Evolutionary conservation across 1,140 invertebrate genomes (phyloP), one percentile per base, ranked within the genome.

Genomic region (Hylaeus anthracinus): DNA sequence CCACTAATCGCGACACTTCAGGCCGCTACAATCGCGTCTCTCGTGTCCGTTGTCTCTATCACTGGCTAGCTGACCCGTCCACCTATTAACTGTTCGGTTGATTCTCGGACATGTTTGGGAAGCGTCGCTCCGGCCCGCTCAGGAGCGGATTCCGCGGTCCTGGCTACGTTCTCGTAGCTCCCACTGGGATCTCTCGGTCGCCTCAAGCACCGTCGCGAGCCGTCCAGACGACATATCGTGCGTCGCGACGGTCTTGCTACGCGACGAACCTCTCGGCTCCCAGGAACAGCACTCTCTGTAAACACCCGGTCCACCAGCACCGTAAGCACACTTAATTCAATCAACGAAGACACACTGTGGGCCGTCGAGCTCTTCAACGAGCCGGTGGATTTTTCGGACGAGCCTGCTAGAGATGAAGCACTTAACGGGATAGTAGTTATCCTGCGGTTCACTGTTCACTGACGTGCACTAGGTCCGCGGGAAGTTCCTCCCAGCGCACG

Each of bases 191-290:
- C 72, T 65, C 58, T 45, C 81, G 71, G 70, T 63, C 63, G 37
- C 79, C 45, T 77, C 84, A 9, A 43, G 51, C 65, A n/a, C 39
- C 45, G 65, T 61, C n/a, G 73, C 43, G 12, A 60, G 45, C 12
- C n/a, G 58, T 14, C 45, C 64, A 48, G 72, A 64, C 78, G 83
- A 85, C 84, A 86, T 26, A 26, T 86, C 53, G 73, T 81, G 76
- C 82, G 72, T 72, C 60, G 8, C 12, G 66, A 15, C 53, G 45
- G 72, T 41, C 63, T 55, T 37, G 55, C 14, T 76, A 2, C 63
- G 26, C 51, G 43, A 48, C 56, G 41, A 45, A 8, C 15, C 56
- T 55, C n/a, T 43, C n/a, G 4, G 26, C 26, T 26, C 3, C 63
- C 12, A 1, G n/a, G 53, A 12, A n/a, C 37, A 70, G 26, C 67